These are phyloP conservation scores for Papilio protenor DNA, from an alignment of 2,888 invertebrate species.

Conservation along the genomic window DNA sequence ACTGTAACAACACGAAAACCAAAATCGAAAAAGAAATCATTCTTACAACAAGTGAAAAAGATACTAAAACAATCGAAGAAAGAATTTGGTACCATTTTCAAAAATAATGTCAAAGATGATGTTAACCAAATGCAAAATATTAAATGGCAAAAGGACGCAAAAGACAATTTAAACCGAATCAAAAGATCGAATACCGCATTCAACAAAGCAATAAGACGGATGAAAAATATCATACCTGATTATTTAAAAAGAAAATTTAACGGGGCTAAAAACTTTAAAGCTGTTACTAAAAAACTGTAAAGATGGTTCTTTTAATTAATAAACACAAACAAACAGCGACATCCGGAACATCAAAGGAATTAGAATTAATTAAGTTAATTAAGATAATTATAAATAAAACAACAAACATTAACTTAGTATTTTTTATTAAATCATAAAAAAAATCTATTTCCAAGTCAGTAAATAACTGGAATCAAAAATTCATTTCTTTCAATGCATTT, in stretches of 20 bases:
- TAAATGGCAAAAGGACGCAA: constrained; percentile 45
- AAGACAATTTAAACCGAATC: constrained; percentile 45
- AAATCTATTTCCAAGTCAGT: background rate
- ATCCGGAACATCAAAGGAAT: background rate
- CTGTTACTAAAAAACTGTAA: constrained; percentile 22
- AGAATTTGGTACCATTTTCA: constrained; percentile 52
- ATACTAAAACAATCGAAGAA: constrained; percentile 62
- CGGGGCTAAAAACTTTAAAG: constrained; percentile 53
- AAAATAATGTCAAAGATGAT: constrained; percentile 48
- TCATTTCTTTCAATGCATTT: constrained; percentile 61
- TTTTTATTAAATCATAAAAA: constrained; percentile 16
- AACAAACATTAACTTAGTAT: background rate
- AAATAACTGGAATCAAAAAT: constrained; percentile 1
- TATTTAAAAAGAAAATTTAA: constrained; percentile 66
- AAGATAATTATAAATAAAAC: background rate
- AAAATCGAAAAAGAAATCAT: constrained; percentile 56
- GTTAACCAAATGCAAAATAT: constrained; percentile 60
- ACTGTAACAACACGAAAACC: background rate
- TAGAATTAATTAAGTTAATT: background rate
- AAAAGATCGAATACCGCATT: constrained; percentile 57
- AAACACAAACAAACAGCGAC: background rate
- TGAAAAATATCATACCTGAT: constrained; percentile 68
- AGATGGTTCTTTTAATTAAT: background rate
- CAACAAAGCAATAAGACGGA: constrained; percentile 52
- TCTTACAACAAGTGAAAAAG: constrained; percentile 62